phyloP scores from a whole-genome alignment of 2,797 vertebrate species.

The Danio tinwini region DNA sequence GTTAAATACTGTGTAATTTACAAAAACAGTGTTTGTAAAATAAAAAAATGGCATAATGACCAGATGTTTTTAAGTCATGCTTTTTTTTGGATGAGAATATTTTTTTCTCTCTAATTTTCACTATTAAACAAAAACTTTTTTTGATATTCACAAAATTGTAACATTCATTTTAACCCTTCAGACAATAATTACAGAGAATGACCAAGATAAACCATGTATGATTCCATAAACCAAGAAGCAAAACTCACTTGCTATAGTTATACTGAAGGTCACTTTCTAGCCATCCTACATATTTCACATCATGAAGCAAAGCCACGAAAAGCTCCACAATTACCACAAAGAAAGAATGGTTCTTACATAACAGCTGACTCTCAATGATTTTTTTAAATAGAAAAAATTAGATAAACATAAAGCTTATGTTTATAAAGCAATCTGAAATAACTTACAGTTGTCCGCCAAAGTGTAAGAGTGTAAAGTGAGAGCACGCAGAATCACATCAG shows the following conservation, averaged over 20 bases:
- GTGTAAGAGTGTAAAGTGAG: background rate
- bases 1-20: too few species aligned
- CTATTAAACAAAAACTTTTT: background rate
- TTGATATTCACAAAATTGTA: background rate
- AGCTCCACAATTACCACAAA: background rate
- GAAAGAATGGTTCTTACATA: too few species aligned
- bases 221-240: background rate
- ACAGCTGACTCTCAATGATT: too few species aligned
- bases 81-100: background rate
- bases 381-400: background rate
- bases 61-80: background rate
- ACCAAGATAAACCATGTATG: background rate
- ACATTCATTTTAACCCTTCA: background rate
- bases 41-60: background rate
- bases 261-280: background rate
- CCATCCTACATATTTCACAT: background rate
- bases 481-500: constrained; percentile 37
- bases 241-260: background rate
- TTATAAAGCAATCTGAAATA: background rate
- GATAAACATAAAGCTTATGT: background rate
- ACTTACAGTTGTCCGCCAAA: constrained; percentile 24
- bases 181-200: background rate
- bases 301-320: background rate
- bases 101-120: background rate
- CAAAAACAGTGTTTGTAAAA: too few species aligned